phyloP scores from a whole-genome alignment of 2,888 invertebrate species.

The Oconnorella tubifera region DNA sequence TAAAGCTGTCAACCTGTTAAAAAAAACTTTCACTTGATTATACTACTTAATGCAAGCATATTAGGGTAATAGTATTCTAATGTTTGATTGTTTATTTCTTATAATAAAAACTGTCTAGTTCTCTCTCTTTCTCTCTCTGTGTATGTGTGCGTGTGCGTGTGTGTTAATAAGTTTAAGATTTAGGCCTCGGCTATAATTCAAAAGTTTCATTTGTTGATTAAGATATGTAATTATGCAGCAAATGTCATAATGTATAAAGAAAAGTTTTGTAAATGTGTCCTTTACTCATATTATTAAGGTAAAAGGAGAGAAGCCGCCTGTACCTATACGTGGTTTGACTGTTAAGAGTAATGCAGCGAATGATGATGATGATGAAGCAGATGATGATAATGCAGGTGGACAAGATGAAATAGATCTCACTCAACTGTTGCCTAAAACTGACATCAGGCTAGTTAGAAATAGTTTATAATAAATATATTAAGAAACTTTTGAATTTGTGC shows the following conservation, averaged over 20 bases:
- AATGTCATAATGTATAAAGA: neutral
- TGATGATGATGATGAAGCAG: slow-evolving; percentile 39
- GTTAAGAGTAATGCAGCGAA: slow-evolving; percentile 54
- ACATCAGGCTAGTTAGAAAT: slow-evolving; percentile 67
- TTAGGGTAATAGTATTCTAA: too few species aligned
- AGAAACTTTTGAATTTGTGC: too few species aligned
- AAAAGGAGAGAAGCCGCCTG: slow-evolving; percentile 70
- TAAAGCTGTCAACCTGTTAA: too few species aligned
- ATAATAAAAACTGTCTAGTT: too few species aligned
- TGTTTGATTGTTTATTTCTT: too few species aligned
- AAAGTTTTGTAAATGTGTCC: too few species aligned
- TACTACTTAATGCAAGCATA: too few species aligned
- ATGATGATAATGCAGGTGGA: slow-evolving; percentile 53
- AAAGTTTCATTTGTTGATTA: neutral
- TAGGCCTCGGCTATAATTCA: neutral
- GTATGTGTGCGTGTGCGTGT: neutral
- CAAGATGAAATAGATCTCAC: slow-evolving; percentile 58
- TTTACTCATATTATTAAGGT: slow-evolving; percentile 45
- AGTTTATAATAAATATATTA: too few species aligned
- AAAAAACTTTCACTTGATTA: too few species aligned
- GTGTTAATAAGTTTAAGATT: neutral
- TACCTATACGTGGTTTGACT: slow-evolving; percentile 65
- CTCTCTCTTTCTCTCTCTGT: too few species aligned
- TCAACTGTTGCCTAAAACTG: slow-evolving; percentile 73
- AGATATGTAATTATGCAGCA: too few species aligned